phyloP scores from a whole-genome alignment of 1,140 invertebrate genomes.

The Papilio dardanus region DNA sequence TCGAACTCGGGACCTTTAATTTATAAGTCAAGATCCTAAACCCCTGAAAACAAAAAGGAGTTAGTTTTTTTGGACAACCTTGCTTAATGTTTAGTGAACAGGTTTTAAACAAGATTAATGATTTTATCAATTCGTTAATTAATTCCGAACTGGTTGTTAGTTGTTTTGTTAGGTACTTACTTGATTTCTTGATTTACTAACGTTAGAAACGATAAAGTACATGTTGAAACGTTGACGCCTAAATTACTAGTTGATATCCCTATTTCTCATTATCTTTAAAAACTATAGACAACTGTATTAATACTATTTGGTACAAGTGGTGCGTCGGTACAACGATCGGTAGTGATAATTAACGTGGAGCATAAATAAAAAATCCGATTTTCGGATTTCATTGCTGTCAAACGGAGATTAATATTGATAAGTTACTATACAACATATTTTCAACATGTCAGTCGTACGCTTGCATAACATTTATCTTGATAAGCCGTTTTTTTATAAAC shows the following conservation, averaged over 20 bases:
- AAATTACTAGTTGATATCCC: no score
- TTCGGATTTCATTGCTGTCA: neutral
- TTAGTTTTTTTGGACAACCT: neutral
- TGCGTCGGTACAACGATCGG: no score
- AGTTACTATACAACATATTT: neutral
- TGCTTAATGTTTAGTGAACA: neutral
- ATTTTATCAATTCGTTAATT: neutral
- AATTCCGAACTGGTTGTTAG: neutral
- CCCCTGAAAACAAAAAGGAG: neutral
- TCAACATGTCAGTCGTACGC: neutral
- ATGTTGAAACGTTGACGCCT: no score
- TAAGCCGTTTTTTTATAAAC: neutral
- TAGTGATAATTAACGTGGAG: neutral
- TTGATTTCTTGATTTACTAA: neutral
- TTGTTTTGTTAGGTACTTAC: neutral
- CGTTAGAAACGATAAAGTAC: neutral
- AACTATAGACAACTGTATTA: no score
- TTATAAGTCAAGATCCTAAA: no score
- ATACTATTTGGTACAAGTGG: neutral
- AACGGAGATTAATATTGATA: slow-evolving; percentile 8
- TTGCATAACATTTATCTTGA: slow-evolving; percentile 14
- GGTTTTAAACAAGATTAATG: neutral
- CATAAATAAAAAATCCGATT: neutral
- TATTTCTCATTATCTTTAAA: no score
- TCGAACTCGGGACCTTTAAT: no score